Conservation (phyloP, 2,797 vertebrate species). For the Pipistrellus pygmaeus region DNA sequence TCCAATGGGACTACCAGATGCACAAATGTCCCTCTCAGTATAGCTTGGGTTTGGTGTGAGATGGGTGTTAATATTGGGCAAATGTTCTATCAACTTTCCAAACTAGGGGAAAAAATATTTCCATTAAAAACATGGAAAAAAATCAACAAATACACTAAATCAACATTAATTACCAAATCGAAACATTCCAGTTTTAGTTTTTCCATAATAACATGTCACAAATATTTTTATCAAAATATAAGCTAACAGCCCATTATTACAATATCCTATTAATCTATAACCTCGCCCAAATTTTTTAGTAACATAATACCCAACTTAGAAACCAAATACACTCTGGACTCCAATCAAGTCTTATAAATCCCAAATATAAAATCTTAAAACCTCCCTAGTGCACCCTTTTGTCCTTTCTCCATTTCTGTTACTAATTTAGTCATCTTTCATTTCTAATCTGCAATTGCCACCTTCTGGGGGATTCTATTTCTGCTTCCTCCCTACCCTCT, state of each 20-base stretch:
- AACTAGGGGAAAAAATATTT: not conserved
- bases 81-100: not conserved
- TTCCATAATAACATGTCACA: not conserved
- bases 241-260: not conserved
- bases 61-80: not conserved
- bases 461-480: not conserved
- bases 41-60: not conserved
- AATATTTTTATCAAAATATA: slow-evolving; percentile 41
- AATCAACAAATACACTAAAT: not conserved
- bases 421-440: not conserved
- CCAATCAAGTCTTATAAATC: not conserved
- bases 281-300: not conserved
- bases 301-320: slow-evolving; percentile 6
- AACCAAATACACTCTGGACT: slow-evolving; percentile 3
- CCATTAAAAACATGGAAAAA: slow-evolving; percentile 32
- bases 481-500: not conserved
- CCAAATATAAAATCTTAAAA: slow-evolving; percentile 9
- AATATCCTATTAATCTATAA: not conserved
- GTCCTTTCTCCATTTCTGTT: slow-evolving; percentile 37
- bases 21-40: not conserved
- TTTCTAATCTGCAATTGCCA: not conserved
- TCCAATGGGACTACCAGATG: not conserved
- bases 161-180: slow-evolving; percentile 24
- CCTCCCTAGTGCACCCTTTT: not conserved
- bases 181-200: slow-evolving; percentile 27